These are phyloP conservation scores for Bos javanicus DNA, from an alignment of 2,113 vertebrate species.

Conservation along the genomic window DNA sequence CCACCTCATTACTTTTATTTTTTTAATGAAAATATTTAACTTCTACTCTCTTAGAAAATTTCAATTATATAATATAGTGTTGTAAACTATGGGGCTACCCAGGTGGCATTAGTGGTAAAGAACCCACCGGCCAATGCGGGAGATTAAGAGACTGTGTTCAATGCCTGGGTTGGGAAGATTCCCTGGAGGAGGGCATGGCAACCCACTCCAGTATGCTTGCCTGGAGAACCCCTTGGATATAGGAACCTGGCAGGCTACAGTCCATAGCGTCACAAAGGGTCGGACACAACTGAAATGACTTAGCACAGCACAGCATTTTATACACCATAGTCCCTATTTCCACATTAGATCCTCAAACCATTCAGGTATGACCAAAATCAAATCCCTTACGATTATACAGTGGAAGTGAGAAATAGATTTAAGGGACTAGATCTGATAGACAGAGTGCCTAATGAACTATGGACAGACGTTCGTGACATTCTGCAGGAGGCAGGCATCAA, in stretches of 20 bases:
- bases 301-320: background rate
- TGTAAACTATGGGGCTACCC: background rate
- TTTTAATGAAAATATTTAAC: background rate
- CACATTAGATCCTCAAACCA: background rate
- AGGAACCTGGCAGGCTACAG: background rate
- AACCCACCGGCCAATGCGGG: background rate
- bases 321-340: background rate
- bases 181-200: background rate
- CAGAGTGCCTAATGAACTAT: background rate
- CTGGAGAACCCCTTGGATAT: background rate
- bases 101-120: background rate
- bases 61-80: background rate
- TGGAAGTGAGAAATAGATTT: background rate
- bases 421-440: background rate
- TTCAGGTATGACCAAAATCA: background rate
- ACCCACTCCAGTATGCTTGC: background rate
- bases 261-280: background rate
- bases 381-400: background rate
- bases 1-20: background rate
- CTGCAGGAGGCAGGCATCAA: background rate
- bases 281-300: background rate
- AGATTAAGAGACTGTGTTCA: background rate
- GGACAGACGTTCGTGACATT: accelerated
- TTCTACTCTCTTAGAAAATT: background rate
- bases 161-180: background rate